phyloP scores from a whole-genome alignment of 2,888 invertebrate genomes.

The Entomobrya proxima region DNA sequence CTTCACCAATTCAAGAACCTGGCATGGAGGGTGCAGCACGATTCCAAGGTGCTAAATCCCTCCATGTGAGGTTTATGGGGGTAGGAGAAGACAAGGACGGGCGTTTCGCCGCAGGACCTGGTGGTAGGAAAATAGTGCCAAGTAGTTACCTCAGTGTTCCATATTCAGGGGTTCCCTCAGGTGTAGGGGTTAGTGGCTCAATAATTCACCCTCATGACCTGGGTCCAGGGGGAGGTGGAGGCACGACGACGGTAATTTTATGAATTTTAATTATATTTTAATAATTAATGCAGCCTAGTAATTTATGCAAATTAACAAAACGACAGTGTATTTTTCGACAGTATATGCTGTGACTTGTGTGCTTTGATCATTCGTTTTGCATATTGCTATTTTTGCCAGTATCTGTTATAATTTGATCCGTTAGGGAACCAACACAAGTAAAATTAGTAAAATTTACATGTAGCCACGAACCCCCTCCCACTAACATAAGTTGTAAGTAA shows the following conservation, averaged over 20 bases:
- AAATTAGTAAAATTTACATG: too few species aligned
- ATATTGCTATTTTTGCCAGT: too few species aligned
- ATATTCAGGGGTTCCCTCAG: slow-evolving; percentile 74
- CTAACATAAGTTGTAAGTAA: too few species aligned
- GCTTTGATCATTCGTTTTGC: too few species aligned
- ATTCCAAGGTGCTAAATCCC: slow-evolving; percentile 70
- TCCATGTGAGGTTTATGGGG: slow-evolving; percentile 75
- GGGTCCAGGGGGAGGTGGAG: slow-evolving; percentile 70
- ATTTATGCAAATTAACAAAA: too few species aligned
- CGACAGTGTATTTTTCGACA: too few species aligned
- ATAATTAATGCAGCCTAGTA: too few species aligned
- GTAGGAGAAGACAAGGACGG: slow-evolving; percentile 80
- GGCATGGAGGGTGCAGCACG: slow-evolving; percentile 80
- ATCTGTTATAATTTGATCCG: too few species aligned
- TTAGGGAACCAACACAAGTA: too few species aligned
- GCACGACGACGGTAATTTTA: slow-evolving; percentile 80
- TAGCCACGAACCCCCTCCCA: too few species aligned
- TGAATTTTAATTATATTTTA: not conserved
- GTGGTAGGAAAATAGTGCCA: slow-evolving; percentile 74
- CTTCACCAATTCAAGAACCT: slow-evolving; percentile 91
- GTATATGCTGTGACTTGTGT: too few species aligned
- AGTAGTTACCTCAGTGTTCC: slow-evolving; percentile 76
- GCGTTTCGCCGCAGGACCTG: slow-evolving; percentile 80
- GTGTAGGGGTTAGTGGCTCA: slow-evolving; percentile 78
- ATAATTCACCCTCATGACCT: slow-evolving; percentile 76